These are phyloP conservation scores for Dorcus parallelipipedus DNA, from an alignment of 2,888 invertebrate species.

Conservation along the genomic window DNA sequence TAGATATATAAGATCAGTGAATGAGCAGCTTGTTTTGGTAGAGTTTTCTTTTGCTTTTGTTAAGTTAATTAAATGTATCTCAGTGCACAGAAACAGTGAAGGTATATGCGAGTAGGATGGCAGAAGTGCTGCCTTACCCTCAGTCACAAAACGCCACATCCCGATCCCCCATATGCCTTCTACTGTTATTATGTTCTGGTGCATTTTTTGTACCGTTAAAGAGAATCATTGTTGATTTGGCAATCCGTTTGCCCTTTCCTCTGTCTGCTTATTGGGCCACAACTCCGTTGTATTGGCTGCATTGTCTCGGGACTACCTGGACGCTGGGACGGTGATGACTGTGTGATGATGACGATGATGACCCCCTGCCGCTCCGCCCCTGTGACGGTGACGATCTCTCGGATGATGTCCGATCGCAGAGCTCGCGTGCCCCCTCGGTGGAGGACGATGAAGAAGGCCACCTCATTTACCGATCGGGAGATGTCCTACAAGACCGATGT, in stretches of 20 bases:
- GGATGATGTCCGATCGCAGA: constrained; percentile 54
- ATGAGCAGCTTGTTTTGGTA: neutral
- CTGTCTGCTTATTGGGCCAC: constrained; percentile 63
- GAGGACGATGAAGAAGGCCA: constrained; percentile 99
- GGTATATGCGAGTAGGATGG: constrained; percentile 35
- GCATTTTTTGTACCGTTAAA: constrained; percentile 43
- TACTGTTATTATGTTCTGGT: constrained; percentile 43
- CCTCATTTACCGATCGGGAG: constrained; percentile 98
- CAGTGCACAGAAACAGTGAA: constrained; percentile 34
- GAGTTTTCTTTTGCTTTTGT: constrained; percentile 18
- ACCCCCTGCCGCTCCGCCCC: constrained; percentile 19
- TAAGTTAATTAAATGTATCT: constrained; percentile 9
- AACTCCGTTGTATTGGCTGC: constrained; percentile 51
- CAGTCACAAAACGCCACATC: constrained; percentile 23
- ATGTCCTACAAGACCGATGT: constrained; percentile 99
- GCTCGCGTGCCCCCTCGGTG: constrained; percentile 86
- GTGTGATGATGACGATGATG: constrained; percentile 53
- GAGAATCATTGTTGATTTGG: constrained; percentile 57
- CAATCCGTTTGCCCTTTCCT: constrained; percentile 64
- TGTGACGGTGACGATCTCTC: constrained; percentile 34
- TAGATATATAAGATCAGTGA: neutral
- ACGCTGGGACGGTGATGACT: constrained; percentile 45
- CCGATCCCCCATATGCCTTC: constrained; percentile 41
- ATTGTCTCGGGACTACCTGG: constrained; percentile 54
- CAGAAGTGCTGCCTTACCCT: constrained; percentile 16